Conservation (phyloP, 2,113 vertebrate species). For the Pithys albifrons region DNA sequence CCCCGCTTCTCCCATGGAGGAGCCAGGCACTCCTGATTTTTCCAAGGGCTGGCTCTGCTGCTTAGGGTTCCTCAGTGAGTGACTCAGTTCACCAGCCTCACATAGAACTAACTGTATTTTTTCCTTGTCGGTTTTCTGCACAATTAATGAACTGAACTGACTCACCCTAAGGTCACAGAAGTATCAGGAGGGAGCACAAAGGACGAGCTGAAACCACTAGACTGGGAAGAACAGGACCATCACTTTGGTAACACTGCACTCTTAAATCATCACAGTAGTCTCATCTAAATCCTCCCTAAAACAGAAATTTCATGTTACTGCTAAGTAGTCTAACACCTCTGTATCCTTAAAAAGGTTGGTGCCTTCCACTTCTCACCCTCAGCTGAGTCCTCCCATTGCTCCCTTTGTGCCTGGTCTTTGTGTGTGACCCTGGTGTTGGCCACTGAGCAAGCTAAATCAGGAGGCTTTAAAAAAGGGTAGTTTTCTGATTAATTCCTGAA, state of each 20-base stretch:
- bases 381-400: not conserved
- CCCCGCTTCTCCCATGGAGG: not conserved
- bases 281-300: not conserved
- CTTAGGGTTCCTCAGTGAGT: not conserved
- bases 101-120: not conserved
- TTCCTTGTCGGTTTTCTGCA: not conserved
- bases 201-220: not conserved
- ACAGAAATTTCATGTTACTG: not conserved
- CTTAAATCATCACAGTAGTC: not conserved
- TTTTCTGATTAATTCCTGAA: not conserved
- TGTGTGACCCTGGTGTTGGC: fast-evolving
- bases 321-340: not conserved
- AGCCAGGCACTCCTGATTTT: not conserved
- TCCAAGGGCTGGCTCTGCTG: not conserved
- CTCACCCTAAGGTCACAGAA: not conserved
- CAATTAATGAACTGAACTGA: not conserved
- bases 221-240: not conserved
- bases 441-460: not conserved
- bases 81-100: not conserved
- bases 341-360: not conserved
- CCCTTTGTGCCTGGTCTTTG: not conserved
- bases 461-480: not conserved
- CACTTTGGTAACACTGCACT: not conserved
- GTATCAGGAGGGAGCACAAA: not conserved
- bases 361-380: not conserved